Evolutionary conservation across 1,140 invertebrate genomes (phyloP), one percentile per base, ranked within the genome.

Genomic region (Archivesica marissinica): DNA sequence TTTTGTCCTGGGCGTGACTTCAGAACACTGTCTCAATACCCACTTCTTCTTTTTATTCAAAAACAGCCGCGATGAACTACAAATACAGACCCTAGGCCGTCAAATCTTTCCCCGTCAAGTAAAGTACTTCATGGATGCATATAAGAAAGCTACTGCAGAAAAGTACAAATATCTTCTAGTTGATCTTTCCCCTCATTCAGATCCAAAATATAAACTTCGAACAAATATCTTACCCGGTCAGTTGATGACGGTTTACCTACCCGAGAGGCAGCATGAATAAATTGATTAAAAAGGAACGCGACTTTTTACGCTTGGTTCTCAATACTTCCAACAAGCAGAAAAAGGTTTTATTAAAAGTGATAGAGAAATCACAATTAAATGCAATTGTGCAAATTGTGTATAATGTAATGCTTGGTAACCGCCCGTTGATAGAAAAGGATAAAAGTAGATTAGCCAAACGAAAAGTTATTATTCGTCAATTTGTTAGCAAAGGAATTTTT

Each of bases 21-120:
- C 35, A 52, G 50, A 28, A 77, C 75, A 52, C 61, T 47, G 59
- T 66, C 35, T 80, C 38, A 64, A 80, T 17, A 50, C 77, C 13
- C 77, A 80, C 35, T 80, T 50, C 38, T 80, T 80, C 44, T 47
- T 80, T 68, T 68, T 80, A 30, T 80, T 80, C 35, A 80, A 64
- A 68, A 80, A 61, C 77, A 47, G 47, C 15, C 38, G 77, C 33
- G 77, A 80, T 52, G 41, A 80, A 80, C 50, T 39, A 38, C 77
- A 80, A 80, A 68, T 66, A 47, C 77, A 80, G n/a, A 80, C 77
- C 11, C 50, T 80, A 41, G 61, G 59, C 7, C 35, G 61, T 41
- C 77, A 68, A 35, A 66, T 80, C 17, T 80, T 44, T 28, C 59
- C 77, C 2, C 39, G 59, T 4, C 77, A 61, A 66, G 39, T 79